Percentiles rank a stretch among this genome's conserved stretches.
Evolutionary conservation across 2,888 invertebrate genomes (phyloP).

Genomic region (Peribatodes rhomboidaria): DNA sequence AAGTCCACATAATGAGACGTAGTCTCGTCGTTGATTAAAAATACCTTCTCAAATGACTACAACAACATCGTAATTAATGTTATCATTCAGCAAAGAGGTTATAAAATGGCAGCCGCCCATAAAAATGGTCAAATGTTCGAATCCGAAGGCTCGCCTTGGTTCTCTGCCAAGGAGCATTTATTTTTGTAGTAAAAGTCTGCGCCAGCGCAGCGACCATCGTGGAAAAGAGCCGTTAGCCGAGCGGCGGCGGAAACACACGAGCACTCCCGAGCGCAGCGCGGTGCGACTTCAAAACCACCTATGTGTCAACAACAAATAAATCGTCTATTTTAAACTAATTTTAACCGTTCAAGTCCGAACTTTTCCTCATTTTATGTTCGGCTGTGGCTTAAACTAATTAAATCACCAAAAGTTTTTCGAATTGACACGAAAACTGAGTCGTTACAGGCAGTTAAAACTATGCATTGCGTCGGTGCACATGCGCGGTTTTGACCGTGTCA

Average conservation of each 20-base stretch:
- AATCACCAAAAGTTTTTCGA: constrained; percentile 31
- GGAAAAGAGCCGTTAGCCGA: constrained; percentile 83
- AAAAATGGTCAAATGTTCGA: constrained; percentile 72
- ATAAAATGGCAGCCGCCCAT: constrained; percentile 67
- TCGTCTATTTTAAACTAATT: constrained; percentile 36
- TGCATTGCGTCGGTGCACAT: constrained; percentile 54
- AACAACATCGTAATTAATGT: constrained; percentile 32
- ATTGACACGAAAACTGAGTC: constrained; percentile 23
- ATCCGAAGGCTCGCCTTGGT: constrained; percentile 83
- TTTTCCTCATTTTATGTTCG: constrained; percentile 49
- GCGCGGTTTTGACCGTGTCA: constrained; percentile 57
- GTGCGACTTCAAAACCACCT: constrained; percentile 64
- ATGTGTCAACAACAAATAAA: constrained; percentile 54
- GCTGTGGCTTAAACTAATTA: constrained; percentile 34
- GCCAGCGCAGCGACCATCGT: constrained; percentile 54
- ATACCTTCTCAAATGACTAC: constrained; percentile 5
- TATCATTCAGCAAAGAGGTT: constrained; percentile 36
- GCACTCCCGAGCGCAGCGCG: constrained; percentile 61
- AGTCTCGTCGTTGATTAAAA: constrained; percentile 5
- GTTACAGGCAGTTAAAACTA: constrained; percentile 51
- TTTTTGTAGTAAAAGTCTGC: constrained; percentile 84
- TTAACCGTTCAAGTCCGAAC: constrained; percentile 39
- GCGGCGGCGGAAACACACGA: constrained; percentile 72
- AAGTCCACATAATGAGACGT: not conserved
- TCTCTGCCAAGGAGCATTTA: constrained; percentile 84